Base-by-base conservation (phyloP, 2,888 invertebrate genomes). In the Pseudococcus jackbeardsleyi region DNA sequence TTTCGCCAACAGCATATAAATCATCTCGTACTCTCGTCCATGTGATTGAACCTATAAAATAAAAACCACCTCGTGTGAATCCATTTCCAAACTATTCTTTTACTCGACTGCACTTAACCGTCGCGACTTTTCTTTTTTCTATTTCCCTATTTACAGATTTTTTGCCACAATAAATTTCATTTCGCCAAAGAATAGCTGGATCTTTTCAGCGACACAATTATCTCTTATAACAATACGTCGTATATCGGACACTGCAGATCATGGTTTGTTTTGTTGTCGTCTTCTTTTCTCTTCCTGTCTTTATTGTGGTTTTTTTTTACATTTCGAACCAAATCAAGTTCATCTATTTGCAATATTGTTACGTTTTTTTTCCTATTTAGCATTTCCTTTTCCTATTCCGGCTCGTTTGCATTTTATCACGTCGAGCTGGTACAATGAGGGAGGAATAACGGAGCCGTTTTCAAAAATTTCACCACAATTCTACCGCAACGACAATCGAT, bases 1-100 rank as follows among this genome's bases (percentile, higher is more conserved):
- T 72, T 72, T 72, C 33, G 68, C 33, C 68, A 72, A 72, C 26
- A 72, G 12, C n/a, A 33, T n/a, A 72, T 72, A 72, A 72, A 72
- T 72, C 33, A 72, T 72, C 11, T 15, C 12, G 33, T 7, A 64
- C 26, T 33, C 26, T 33, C 26, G 26, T 33, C 26, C 17, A 59
- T 59, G 59, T 59, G 59, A 59, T 59, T 59, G 59, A 59, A 59
- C 59, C 11, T 59, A 6, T 59, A 19, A 19, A 59, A n/a, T 7
- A 59, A 59, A 19, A 59, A 19, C 19, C 19, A 19, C 19, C 59
- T 59, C 59, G 59, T 59, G 5, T 59, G 19, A 54, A 46, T 46
- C 46, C 46, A 46, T 33, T 33, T 33, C 26, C 26, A 33, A 33
- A 33, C 26, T 33, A 33, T 33, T 33, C 26, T 33, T 33, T 33